Evolutionary conservation across 2,888 invertebrate genomes (phyloP).

Genomic region (Anoncus sp.): DNA sequence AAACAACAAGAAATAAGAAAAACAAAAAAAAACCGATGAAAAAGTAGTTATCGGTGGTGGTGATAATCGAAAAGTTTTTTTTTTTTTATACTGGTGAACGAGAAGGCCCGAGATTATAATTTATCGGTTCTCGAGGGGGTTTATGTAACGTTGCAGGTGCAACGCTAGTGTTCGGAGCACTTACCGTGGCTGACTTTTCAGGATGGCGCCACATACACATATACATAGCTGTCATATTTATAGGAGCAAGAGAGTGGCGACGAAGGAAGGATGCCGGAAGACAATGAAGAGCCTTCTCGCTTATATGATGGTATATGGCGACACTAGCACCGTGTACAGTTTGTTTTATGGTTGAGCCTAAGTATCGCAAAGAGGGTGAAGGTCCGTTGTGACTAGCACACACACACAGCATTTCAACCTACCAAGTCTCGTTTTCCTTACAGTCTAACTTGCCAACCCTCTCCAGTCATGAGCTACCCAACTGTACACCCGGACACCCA

Average conservation of each 20-base stretch:
- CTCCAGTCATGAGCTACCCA: slow-evolving; percentile 31
- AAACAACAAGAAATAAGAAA: not conserved
- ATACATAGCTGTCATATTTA: slow-evolving; percentile 10
- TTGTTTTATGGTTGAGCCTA: slow-evolving; percentile 71
- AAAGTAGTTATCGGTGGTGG: too few species aligned
- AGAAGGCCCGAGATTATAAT: slow-evolving; percentile 50
- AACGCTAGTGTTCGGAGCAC: slow-evolving; percentile 71
- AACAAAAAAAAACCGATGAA: not conserved
- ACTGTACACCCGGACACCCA: slow-evolving; percentile 3
- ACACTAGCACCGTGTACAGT: slow-evolving; percentile 45
- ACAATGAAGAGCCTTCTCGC: slow-evolving; percentile 28
- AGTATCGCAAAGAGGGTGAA: slow-evolving; percentile 64
- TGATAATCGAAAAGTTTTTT: too few species aligned
- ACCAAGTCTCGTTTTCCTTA: slow-evolving; percentile 15
- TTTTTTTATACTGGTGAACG: slow-evolving; percentile 48
- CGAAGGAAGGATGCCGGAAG: slow-evolving; percentile 46
- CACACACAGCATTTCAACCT: slow-evolving; percentile 22
- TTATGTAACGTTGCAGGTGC: slow-evolving; percentile 69
- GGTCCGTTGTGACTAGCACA: slow-evolving; percentile 32
- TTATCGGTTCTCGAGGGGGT: slow-evolving; percentile 57
- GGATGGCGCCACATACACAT: slow-evolving; percentile 15
- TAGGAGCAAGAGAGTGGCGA: slow-evolving; percentile 25
- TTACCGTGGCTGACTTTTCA: slow-evolving; percentile 63
- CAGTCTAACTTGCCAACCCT: slow-evolving; percentile 36
- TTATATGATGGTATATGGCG: slow-evolving; percentile 50